These are phyloP conservation scores for Cyphomyrus plagiostoma DNA, from an alignment of 2,113 vertebrate species.

Conservation along the genomic window DNA sequence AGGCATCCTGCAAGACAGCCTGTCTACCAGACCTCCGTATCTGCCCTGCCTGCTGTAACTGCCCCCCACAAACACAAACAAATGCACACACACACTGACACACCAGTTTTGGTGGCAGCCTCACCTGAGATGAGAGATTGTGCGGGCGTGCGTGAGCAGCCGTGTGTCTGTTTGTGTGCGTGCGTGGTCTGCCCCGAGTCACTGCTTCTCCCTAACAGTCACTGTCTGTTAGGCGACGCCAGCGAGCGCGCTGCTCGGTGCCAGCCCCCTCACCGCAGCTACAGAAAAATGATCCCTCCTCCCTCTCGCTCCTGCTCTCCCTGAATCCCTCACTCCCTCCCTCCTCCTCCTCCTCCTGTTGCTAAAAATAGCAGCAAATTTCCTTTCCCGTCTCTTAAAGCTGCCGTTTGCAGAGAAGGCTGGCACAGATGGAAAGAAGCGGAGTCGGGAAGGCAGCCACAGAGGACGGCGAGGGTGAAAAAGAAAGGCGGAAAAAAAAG, in stretches of 20 bases:
- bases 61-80: background rate
- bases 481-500: background rate
- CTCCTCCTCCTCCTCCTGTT: slow-evolving; percentile 40
- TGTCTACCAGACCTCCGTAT: background rate
- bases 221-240: slow-evolving; percentile 17
- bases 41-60: background rate
- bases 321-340: slow-evolving; percentile 34
- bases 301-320: slow-evolving; percentile 19
- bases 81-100: background rate
- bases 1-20: slow-evolving; percentile 14
- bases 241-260: slow-evolving; percentile 24
- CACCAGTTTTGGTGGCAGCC: slow-evolving; percentile 17
- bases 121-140: slow-evolving; percentile 43
- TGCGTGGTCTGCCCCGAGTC: background rate
- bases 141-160: background rate
- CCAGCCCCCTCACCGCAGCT: slow-evolving; percentile 47
- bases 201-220: slow-evolving; percentile 18
- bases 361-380: slow-evolving; percentile 71
- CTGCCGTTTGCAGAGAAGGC: slow-evolving; percentile 35
- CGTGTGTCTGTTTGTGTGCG: slow-evolving; percentile 21
- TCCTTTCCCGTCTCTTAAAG: slow-evolving; percentile 51
- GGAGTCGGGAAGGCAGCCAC: slow-evolving; percentile 20
- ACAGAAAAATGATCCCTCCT: slow-evolving; percentile 48
- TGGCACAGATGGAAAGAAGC: slow-evolving; percentile 42
- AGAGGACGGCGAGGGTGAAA: slow-evolving; percentile 12